Conservation (phyloP, 2,113 vertebrate species). For the Pelecanoides urinatrix region DNA sequence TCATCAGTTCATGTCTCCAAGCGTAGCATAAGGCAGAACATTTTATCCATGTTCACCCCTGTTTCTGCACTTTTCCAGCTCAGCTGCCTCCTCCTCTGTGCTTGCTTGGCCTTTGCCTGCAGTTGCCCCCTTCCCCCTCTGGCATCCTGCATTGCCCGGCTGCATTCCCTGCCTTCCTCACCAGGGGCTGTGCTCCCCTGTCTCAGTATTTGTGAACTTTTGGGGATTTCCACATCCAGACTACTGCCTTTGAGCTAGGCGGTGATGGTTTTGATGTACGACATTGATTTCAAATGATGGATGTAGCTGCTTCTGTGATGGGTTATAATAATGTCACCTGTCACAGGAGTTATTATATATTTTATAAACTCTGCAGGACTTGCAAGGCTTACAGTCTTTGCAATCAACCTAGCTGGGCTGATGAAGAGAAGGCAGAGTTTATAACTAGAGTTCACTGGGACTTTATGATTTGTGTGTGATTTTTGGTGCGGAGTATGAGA, state of each 20-base stretch:
- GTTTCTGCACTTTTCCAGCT: neutral
- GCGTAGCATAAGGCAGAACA: neutral
- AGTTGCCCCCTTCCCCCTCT: neutral
- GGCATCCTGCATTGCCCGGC: neutral
- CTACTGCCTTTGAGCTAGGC: neutral
- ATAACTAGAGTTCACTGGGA: neutral
- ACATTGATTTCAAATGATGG: constrained; percentile 28
- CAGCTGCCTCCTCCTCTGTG: neutral
- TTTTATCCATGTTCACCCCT: neutral
- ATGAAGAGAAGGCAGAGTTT: neutral
- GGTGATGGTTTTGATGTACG: neutral
- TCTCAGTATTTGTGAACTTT: neutral
- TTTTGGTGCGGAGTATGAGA: neutral
- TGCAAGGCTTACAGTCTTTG: neutral
- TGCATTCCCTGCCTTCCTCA: neutral
- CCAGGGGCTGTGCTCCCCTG: neutral
- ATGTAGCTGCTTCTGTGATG: constrained; percentile 4
- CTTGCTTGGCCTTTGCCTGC: neutral
- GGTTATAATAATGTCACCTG: constrained; percentile 19
- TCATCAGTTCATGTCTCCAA: neutral
- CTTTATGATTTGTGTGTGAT: neutral
- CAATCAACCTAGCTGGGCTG: neutral
- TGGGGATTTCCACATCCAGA: neutral
- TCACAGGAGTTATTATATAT: neutral
- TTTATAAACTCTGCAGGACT: constrained; percentile 4